Percentiles rank a stretch among this genome's conserved stretches.
These are phyloP conservation scores for Rachycentron canadum DNA, from an alignment of 2,797 vertebrate genomes.

Conservation along the genomic window DNA sequence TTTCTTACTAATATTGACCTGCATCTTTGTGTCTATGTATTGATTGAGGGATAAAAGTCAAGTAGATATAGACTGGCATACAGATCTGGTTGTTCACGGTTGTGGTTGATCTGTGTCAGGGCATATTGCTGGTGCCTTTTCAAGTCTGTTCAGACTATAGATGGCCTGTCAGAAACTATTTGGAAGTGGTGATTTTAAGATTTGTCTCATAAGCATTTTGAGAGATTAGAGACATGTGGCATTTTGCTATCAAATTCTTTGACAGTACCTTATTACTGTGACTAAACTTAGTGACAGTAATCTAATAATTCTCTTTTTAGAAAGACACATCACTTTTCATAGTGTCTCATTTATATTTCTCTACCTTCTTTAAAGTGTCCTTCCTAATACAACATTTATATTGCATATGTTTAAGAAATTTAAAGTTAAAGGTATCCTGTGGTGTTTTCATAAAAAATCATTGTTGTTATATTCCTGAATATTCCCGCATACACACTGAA, in stretches of 20 bases:
- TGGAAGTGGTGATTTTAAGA: conserved; percentile 17
- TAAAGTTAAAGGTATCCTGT: conserved; percentile 11
- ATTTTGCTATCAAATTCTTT: conserved; percentile 58
- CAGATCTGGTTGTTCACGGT: conserved; percentile 21
- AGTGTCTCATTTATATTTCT: conserved; percentile 43
- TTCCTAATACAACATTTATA: conserved; percentile 27
- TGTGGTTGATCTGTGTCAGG: conserved; percentile 22
- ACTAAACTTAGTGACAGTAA: conserved; percentile 63
- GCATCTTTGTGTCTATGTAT: conserved; percentile 20
- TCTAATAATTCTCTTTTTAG: conserved; percentile 58
- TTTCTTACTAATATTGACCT: conserved; percentile 36
- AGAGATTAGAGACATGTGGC: conserved; percentile 41
- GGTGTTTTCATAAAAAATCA: background rate
- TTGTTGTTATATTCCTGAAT: background rate
- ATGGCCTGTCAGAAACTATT: conserved; percentile 55
- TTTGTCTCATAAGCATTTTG: conserved; percentile 45
- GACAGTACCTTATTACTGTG: conserved; percentile 66
- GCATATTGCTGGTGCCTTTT: conserved; percentile 12
- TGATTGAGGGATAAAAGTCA: conserved; percentile 42
- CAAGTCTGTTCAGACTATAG: conserved; percentile 8
- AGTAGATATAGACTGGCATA: conserved; percentile 3
- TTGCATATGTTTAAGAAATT: background rate
- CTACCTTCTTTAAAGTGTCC: conserved; percentile 7
- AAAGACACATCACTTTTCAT: conserved; percentile 61
- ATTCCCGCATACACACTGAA: background rate